A percentile compares a stretch with the other conserved stretches of the same genome.
phyloP scores from a whole-genome alignment of 2,888 invertebrate species.

The Melolontha melolontha region DNA sequence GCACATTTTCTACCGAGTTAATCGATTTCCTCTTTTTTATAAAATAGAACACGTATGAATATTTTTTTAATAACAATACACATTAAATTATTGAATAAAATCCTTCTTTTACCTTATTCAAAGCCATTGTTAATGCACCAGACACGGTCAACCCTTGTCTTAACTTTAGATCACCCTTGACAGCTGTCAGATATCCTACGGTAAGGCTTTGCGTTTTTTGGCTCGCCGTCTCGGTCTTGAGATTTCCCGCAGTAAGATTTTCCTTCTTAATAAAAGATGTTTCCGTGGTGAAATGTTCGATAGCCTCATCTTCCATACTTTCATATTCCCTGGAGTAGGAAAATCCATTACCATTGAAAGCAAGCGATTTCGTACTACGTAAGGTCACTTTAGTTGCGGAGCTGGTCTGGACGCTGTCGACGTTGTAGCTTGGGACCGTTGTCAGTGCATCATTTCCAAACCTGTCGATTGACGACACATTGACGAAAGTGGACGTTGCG shows the following conservation, averaged over 20 bases:
- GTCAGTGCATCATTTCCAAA: constrained; percentile 35
- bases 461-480: constrained; percentile 37
- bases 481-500: constrained; percentile 29
- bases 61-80: too few relatives aligned
- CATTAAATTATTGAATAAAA: neutral
- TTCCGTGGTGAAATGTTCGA: constrained; percentile 33
- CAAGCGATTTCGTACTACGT: constrained; percentile 13
- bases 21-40: too few relatives aligned
- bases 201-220: constrained; percentile 73
- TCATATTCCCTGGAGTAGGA: constrained; percentile 16
- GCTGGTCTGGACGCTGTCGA: constrained; percentile 33
- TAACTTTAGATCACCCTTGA: constrained; percentile 77
- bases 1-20: too few relatives aligned
- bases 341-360: constrained; percentile 17
- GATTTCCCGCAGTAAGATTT: constrained; percentile 44
- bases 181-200: constrained; percentile 88
- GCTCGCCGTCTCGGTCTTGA: constrained; percentile 41
- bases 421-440: constrained; percentile 45
- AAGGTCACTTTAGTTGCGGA: constrained; percentile 12
- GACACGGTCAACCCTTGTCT: constrained; percentile 89
- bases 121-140: constrained; percentile 90
- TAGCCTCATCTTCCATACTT: constrained; percentile 23
- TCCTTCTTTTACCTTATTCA: constrained; percentile 76
- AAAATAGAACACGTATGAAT: too few relatives aligned
- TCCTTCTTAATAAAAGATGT: constrained; percentile 38